Conservation (phyloP, 1,140 invertebrate genomes). For the Arctopsyche grandis region DNA sequence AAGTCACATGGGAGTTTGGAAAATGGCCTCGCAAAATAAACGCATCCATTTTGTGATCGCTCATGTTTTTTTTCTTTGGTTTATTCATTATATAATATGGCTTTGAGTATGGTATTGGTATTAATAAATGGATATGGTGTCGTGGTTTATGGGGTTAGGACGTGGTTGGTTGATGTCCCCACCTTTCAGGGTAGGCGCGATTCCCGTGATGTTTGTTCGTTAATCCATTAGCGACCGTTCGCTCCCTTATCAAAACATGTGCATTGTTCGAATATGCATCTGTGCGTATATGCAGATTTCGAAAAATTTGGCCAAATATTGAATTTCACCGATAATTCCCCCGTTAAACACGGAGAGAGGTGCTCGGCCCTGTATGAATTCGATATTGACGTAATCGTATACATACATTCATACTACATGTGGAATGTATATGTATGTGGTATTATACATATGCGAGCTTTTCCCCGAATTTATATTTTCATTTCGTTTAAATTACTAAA, state of each 20-base stretch:
- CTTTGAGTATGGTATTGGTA: neutral
- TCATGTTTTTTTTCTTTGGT: neutral
- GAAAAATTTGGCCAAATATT: conserved; percentile 33
- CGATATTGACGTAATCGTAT: too few relatives aligned
- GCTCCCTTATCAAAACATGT: conserved; percentile 40
- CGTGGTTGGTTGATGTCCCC: neutral
- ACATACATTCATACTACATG: too few relatives aligned
- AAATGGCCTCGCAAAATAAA: conserved; percentile 12
- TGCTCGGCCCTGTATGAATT: neutral
- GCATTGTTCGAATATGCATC: conserved; percentile 32
- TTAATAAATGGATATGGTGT: neutral
- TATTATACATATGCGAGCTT: too few relatives aligned
- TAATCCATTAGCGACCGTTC: conserved; percentile 46
- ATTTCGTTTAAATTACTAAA: too few relatives aligned
- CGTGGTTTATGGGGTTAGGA: neutral
- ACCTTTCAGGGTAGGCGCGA: conserved; percentile 4
- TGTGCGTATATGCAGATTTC: conserved; percentile 14
- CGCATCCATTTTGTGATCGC: neutral
- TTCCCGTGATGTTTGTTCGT: conserved; percentile 31
- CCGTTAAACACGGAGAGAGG: neutral
- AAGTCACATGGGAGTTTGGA: conserved; percentile 26
- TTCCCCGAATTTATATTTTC: too few relatives aligned
- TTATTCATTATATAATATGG: neutral
- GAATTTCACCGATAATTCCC: conserved; percentile 23
- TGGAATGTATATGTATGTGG: too few relatives aligned